These are phyloP conservation scores for chimpanzee (Pan troglodytes) DNA, from an alignment of 2,113 vertebrate species.

Conservation along the genomic window NHGRI_mPanTro3-v2.1_pri NC_072398.2:34131501-34132000, in stretches of 20 bases:
- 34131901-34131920: conserved; percentile 59
- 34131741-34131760: not conserved
- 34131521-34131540: not conserved
- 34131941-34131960: conserved; percentile 72
- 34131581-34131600: not conserved
- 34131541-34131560: not conserved
- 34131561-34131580: not conserved
- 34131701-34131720: not conserved
- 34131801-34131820: conserved; percentile 46
- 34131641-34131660: not conserved
- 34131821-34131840: conserved; percentile 66
- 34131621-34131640: not conserved
- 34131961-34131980: conserved; percentile 58
- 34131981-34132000: conserved; percentile 35
- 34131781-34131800: conserved; percentile 45
- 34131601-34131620: not conserved
- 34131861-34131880: conserved; percentile 71
- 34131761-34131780: not conserved
- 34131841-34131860: conserved; percentile 62
- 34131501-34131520: not conserved
- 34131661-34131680: not conserved
- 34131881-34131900: conserved; percentile 73
- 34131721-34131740: not conserved
- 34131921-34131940: conserved; percentile 71
- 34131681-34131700: not conserved